phyloP scores from a whole-genome alignment of 2,113 vertebrate species.

The Girardinichthys multiradiatus region DNA sequence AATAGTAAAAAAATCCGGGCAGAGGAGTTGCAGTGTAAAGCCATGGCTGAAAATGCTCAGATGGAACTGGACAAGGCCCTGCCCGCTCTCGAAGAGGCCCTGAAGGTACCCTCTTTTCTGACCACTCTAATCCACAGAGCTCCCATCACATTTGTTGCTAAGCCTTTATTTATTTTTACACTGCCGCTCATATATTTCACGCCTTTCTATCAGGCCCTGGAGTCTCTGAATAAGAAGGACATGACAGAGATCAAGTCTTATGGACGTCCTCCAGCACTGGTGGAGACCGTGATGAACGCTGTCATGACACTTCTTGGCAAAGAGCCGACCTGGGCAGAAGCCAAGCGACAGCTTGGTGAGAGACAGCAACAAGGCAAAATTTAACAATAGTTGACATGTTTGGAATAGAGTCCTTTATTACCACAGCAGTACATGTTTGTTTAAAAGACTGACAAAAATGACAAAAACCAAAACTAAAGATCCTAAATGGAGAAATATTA shows the following conservation, averaged over 20 bases:
- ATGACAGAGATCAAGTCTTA: constrained; percentile 93
- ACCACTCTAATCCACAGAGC: too few relatives aligned
- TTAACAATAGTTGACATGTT: too few relatives aligned
- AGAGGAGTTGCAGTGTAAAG: constrained; percentile 87
- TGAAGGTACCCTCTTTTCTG: constrained; percentile 80
- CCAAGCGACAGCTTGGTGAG: constrained; percentile 91
- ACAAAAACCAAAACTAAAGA: background rate
- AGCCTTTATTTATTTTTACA: background rate
- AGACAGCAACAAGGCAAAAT: constrained; percentile 1
- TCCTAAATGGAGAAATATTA: too few relatives aligned
- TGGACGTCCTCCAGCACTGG: constrained; percentile 84
- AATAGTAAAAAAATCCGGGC: constrained; percentile 86
- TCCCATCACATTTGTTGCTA: background rate
- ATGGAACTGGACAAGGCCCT: constrained; percentile 88
- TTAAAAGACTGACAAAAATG: background rate
- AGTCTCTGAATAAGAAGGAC: constrained; percentile 92
- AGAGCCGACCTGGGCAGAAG: constrained; percentile 89
- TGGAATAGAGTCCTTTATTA: background rate
- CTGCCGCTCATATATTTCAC: background rate
- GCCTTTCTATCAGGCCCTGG: constrained; percentile 80
- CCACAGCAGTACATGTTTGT: background rate
- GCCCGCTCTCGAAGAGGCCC: constrained; percentile 89
- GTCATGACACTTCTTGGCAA: constrained; percentile 90
- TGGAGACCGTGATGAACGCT: constrained; percentile 91
- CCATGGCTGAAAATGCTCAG: constrained; percentile 88